Conservation (phyloP, 2,888 invertebrate genomes). For the Capitulum mitella region DNA sequence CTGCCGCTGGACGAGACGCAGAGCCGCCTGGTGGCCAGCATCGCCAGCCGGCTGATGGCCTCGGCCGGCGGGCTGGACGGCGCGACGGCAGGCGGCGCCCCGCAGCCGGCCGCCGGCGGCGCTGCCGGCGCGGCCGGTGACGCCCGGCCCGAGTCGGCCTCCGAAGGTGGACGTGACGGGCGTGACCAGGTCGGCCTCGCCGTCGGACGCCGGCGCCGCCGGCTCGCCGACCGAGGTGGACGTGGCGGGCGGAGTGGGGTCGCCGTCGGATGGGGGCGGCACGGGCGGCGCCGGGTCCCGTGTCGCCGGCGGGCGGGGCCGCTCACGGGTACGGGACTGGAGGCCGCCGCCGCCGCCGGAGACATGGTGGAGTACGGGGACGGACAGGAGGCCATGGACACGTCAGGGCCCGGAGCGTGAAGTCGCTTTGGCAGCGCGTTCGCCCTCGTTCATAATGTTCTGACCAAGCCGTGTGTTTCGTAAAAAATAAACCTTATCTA, state of each 20-base stretch:
- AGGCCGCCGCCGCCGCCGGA: too few species aligned
- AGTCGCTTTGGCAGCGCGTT: too few species aligned
- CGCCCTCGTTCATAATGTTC: too few species aligned
- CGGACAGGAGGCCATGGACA: too few species aligned
- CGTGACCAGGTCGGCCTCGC: background rate
- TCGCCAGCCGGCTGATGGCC: background rate
- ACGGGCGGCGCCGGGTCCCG: too few species aligned
- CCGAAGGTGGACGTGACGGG: constrained; percentile 1
- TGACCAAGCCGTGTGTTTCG: too few species aligned
- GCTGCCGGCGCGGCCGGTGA: background rate
- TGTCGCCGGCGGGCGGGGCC: too few species aligned
- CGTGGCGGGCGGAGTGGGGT: background rate
- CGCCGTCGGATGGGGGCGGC: too few species aligned
- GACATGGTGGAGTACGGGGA: too few species aligned
- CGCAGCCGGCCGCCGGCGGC: background rate
- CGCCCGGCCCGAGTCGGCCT: background rate
- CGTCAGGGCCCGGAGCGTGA: too few species aligned
- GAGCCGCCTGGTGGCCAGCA: background rate
- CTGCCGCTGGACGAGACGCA: constrained; percentile 8
- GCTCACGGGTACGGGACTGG: too few species aligned
- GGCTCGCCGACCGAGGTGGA: background rate
- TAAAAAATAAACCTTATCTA: too few species aligned
- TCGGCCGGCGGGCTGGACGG: background rate
- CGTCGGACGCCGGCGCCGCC: background rate
- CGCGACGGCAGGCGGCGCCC: background rate